Evolutionary conservation across 2,113 vertebrate species (phyloP).

Genomic region (Urocynchramus pylzowi): DNA sequence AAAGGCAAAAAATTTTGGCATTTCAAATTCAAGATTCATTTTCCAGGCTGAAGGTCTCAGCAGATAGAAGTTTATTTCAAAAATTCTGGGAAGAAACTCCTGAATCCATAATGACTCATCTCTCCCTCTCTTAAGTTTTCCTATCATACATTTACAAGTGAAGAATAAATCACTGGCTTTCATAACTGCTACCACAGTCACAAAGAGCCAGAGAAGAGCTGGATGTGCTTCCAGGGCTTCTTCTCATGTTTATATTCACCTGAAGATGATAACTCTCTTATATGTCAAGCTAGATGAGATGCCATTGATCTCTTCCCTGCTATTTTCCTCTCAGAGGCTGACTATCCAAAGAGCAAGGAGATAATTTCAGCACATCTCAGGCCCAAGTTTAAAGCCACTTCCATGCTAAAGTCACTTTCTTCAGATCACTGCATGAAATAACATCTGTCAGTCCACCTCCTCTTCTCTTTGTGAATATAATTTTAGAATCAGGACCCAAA

Average conservation of each 20-base stretch:
- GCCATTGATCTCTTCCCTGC: slow-evolving; percentile 4
- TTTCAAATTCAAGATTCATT: neutral
- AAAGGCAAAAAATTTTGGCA: neutral
- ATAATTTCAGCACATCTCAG: neutral
- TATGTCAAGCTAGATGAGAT: neutral
- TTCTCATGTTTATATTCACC: slow-evolving; percentile 28
- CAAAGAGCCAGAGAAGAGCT: neutral
- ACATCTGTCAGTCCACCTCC: neutral
- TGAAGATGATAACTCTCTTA: neutral
- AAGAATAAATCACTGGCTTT: slow-evolving; percentile 27
- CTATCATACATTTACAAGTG: neutral
- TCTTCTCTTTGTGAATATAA: neutral
- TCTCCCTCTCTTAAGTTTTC: slow-evolving; percentile 1
- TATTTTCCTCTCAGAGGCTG: neutral
- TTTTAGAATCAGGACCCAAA: neutral
- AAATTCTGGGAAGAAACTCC: neutral
- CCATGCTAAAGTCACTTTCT: neutral
- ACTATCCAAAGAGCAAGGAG: neutral
- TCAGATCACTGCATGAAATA: neutral
- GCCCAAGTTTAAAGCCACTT: neutral
- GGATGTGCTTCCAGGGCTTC: neutral
- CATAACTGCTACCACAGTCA: neutral
- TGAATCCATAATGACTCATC: slow-evolving; percentile 31
- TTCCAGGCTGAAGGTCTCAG: neutral
- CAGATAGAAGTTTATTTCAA: neutral